Base-by-base conservation (phyloP, 2,113 vertebrate genomes). In the Eretmochelys imbricata region DNA sequence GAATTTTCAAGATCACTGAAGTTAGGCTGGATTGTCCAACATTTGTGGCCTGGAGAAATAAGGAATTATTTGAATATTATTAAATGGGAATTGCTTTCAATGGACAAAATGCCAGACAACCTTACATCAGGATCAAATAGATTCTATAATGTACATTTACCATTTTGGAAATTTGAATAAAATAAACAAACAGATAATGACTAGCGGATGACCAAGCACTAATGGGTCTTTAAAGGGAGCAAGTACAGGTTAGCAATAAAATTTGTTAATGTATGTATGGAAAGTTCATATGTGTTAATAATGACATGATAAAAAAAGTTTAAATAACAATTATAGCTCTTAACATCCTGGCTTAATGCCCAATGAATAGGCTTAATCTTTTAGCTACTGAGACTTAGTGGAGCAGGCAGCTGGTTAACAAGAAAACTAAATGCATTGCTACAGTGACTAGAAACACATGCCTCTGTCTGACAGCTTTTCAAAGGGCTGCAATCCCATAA, bases 381-480 rank as follows among this genome's bases (percentile, higher is more conserved):
- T 96, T 91, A 92, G 88, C 92, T 90, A 50, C 4, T 88, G 89
- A 90, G 55, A 81, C 76, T 35, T 19, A 46, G 80, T 82, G 75
- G 46, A 87, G 78, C 62, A 46, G 42, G 92, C 94, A 97, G 94
- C 93, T 96, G 95, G 84, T 87, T 94, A 83, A n/a, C 11, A 83
- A 92, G 96, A 94, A 50, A 93, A 80, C 96, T 92, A 65, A 91
- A 48, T 65, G 86, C 88, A 90, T 78, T 80, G 85, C 89, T 83
- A 59, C 94, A 87, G 88, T 82, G 94, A 92, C 93, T 96, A 78
- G 84, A 96, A 95, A 95, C 95, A 96, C 82, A 94, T 91, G 96
- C 83, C 88, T 72, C 82, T 80, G 92, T 93, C 93, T 96, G 69
- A 97, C 96, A 83, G 94, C 91, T 84, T 54, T 54, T 83, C 54